phyloP scores from a whole-genome alignment of 2,113 vertebrate species.

The Drymodes brunneopygia region DNA sequence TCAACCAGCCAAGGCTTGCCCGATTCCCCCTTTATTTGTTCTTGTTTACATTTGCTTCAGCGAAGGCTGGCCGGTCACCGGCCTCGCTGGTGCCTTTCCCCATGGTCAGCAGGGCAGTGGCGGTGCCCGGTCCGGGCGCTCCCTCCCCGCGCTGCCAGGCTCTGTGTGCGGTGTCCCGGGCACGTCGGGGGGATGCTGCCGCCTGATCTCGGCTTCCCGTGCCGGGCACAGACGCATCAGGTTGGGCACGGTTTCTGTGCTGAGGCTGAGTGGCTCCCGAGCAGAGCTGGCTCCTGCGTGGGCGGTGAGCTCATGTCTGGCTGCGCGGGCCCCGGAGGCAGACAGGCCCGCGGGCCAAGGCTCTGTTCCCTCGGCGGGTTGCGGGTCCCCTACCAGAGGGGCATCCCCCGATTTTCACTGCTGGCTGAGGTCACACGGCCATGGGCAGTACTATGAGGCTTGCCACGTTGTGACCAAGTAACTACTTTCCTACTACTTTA shows the following conservation, averaged over 20 bases:
- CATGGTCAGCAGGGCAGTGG: fast-evolving
- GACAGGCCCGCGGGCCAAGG: neutral
- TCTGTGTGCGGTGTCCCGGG: fast-evolving
- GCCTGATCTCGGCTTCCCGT: neutral
- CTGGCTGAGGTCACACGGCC: neutral
- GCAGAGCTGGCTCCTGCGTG: neutral
- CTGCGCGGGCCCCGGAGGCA: neutral
- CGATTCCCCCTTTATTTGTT: neutral
- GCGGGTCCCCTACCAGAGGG: neutral
- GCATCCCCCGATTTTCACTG: neutral
- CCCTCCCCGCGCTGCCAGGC: neutral
- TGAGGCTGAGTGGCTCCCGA: neutral
- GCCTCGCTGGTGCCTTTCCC: neutral
- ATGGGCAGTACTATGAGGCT: neutral
- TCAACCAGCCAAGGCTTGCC: neutral
- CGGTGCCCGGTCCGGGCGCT: fast-evolving
- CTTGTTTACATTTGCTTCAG: neutral
- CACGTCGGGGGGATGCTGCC: neutral
- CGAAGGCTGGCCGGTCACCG: neutral
- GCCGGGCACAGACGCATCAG: neutral
- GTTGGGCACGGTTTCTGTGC: neutral
- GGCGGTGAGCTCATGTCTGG: slow-evolving; percentile 46
- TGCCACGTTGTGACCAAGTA: neutral
- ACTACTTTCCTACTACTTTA: neutral
- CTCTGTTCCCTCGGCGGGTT: neutral